phyloP scores from a whole-genome alignment of 2,797 vertebrate species.

The Gallinago nigripennis region DNA sequence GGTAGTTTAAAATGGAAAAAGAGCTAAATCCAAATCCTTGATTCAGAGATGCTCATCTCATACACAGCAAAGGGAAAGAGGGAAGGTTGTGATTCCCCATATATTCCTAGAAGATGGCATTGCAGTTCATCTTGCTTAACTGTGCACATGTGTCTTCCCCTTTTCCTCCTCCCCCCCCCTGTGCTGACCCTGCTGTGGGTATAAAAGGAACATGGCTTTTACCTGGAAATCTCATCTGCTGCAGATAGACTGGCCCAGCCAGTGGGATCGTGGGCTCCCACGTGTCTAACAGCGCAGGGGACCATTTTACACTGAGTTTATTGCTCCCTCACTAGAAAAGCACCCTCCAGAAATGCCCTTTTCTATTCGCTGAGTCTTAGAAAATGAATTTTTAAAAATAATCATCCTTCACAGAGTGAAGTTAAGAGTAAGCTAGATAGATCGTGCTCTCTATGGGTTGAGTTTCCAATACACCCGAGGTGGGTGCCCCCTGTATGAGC shows the following conservation, averaged over 20 bases:
- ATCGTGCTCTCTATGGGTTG: not conserved
- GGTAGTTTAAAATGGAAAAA: not conserved
- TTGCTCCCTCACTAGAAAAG: not conserved
- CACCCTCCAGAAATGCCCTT: not conserved
- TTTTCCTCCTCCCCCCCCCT: not conserved
- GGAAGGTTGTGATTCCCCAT: not conserved
- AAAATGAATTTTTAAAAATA: not conserved
- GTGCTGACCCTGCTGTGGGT: not conserved
- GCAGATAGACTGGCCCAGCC: not conserved
- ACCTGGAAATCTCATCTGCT: not conserved
- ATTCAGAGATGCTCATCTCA: not conserved
- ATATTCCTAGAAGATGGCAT: not conserved
- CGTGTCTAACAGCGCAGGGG: not conserved
- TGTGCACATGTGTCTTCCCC: accelerated
- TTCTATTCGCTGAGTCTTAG: not conserved
- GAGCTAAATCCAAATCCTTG: not conserved
- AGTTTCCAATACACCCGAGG: not conserved
- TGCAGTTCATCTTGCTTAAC: not conserved
- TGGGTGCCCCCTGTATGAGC: not conserved
- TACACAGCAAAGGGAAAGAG: not conserved
- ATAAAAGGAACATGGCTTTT: not conserved
- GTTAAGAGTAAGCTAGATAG: not conserved
- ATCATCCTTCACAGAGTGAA: not conserved
- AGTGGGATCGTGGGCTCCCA: not conserved
- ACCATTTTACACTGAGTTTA: not conserved